Percentiles rank a stretch among this genome's conserved stretches.
These are phyloP conservation scores for Sturnira hondurensis DNA, from an alignment of 2,113 vertebrate genomes.

Conservation along the genomic window DNA sequence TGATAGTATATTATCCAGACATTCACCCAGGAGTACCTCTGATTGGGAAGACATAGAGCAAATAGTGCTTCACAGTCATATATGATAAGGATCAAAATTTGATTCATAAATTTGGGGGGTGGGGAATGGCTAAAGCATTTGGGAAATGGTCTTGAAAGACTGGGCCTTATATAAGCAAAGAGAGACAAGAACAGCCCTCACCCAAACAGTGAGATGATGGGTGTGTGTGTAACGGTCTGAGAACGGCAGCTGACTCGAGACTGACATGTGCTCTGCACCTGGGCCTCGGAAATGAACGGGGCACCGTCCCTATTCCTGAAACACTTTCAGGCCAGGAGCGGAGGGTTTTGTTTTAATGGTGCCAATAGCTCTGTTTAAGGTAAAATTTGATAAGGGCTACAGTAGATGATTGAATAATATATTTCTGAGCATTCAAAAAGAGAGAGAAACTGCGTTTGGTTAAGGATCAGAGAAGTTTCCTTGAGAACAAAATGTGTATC, in stretches of 20 bases:
- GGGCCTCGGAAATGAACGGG: not conserved
- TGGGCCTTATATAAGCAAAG: not conserved
- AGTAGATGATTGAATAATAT: not conserved
- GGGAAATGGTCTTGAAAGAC: not conserved
- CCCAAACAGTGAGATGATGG: not conserved
- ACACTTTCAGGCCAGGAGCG: not conserved
- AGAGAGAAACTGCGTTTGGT: not conserved
- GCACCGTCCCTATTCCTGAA: not conserved
- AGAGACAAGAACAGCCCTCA: not conserved
- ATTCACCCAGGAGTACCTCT: not conserved
- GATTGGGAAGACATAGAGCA: not conserved
- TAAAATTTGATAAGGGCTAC: not conserved
- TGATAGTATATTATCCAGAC: not conserved
- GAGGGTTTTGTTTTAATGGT: not conserved
- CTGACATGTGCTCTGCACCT: not conserved
- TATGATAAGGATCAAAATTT: not conserved
- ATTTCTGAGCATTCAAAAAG: not conserved
- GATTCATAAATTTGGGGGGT: not conserved
- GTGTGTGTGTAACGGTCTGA: not conserved
- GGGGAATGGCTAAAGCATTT: not conserved
- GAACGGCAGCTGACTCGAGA: not conserved
- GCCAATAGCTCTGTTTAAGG: not conserved
- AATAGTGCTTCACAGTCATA: not conserved
- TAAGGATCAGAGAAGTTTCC: not conserved
- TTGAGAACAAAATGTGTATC: not conserved